These are phyloP conservation scores for Elephas maximus DNA, from an alignment of 2,113 vertebrate genomes.

Conservation along the genomic window DNA sequence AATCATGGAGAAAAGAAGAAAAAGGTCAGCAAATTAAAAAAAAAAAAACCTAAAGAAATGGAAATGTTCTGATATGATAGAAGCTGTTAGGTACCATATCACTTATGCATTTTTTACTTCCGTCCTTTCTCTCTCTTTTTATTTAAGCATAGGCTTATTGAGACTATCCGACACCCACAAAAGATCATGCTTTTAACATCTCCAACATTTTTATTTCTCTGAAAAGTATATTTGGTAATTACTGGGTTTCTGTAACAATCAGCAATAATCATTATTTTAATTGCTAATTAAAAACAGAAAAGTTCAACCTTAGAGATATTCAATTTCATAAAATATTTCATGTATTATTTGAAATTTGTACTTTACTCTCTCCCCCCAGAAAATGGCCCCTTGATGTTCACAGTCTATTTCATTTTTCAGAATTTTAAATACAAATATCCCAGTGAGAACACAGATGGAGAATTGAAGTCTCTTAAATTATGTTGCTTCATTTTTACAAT, in stretches of 20 bases:
- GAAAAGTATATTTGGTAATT: background rate
- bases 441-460: background rate
- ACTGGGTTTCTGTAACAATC: background rate
- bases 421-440: background rate
- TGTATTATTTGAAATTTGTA: slow-evolving; percentile 4
- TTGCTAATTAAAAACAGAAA: background rate
- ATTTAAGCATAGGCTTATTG: background rate
- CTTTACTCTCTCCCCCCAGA: background rate
- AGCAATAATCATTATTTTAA: background rate
- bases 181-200: background rate
- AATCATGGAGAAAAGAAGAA: background rate
- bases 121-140: background rate
- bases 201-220: background rate
- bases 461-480: background rate
- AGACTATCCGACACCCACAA: background rate
- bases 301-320: background rate
- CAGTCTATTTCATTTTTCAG: background rate
- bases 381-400: background rate
- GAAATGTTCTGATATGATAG: background rate
- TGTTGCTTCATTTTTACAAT: background rate
- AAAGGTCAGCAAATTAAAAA: background rate
- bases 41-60: background rate
- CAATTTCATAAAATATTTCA: background rate
- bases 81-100: background rate
- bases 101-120: background rate